Percentiles rank a stretch among this genome's conserved stretches.
Evolutionary conservation across 2,888 invertebrate species (phyloP).

Genomic region (Clitarchus hookeri): DNA sequence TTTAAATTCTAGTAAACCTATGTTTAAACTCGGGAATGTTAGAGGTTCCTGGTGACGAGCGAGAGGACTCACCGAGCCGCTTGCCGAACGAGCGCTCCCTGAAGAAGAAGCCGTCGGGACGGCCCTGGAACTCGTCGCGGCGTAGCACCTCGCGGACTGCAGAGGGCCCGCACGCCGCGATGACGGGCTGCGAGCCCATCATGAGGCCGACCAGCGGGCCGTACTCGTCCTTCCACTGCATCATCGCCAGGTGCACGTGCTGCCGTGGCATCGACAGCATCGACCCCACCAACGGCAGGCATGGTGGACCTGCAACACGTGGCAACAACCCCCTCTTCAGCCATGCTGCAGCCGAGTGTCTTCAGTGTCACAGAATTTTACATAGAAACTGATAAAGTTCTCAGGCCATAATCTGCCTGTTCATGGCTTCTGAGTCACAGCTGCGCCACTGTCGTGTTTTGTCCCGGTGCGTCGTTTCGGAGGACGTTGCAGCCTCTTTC

Average conservation of each 20-base stretch:
- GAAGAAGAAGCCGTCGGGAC: conserved; percentile 34
- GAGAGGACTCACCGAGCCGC: conserved; percentile 29
- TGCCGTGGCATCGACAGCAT: conserved; percentile 37
- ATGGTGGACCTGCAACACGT: conserved; percentile 41
- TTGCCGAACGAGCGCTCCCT: conserved; percentile 33
- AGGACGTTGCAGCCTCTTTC: too few relatives aligned
- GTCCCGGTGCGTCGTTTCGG: too few relatives aligned
- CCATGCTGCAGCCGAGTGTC: too few relatives aligned
- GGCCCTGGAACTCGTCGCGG: conserved; percentile 43
- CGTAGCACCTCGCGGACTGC: conserved; percentile 41
- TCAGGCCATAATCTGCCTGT: too few relatives aligned
- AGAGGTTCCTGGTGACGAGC: too few relatives aligned
- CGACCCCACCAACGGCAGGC: conserved; percentile 43
- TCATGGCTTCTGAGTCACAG: too few relatives aligned
- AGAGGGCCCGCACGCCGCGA: conserved; percentile 40
- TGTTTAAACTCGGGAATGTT: too few relatives aligned
- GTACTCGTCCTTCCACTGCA: conserved; percentile 38
- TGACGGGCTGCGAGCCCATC: conserved; percentile 32
- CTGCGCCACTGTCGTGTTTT: too few relatives aligned
- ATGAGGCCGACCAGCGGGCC: conserved; percentile 43
- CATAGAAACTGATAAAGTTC: too few relatives aligned
- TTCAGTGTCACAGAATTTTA: too few relatives aligned
- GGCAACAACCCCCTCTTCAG: neutral
- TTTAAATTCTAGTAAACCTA: too few relatives aligned
- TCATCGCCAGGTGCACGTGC: conserved; percentile 39